Percentiles rank a stretch among this genome's conserved stretches.
These are phyloP conservation scores for Falco naumanni DNA, from an alignment of 2,797 vertebrate genomes.

Conservation along the genomic window DNA sequence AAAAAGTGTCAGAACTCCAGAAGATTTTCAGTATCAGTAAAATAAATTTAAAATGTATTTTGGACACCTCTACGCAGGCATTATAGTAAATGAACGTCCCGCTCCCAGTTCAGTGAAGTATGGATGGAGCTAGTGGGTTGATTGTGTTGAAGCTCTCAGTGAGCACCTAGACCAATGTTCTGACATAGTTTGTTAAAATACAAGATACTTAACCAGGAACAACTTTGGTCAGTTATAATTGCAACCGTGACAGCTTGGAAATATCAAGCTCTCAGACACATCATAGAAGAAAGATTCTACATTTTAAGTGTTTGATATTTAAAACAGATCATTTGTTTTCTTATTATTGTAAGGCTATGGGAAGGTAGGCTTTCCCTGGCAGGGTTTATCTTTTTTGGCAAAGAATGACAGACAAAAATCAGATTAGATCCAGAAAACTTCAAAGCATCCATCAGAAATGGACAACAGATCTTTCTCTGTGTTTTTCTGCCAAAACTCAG, in stretches of 20 bases:
- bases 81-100: neutral
- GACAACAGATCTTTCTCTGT: constrained; percentile 60
- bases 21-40: neutral
- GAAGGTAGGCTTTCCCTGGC: constrained; percentile 52
- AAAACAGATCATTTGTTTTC: constrained; percentile 57
- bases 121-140: neutral
- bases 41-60: neutral
- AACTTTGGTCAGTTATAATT: neutral
- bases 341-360: constrained; percentile 5
- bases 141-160: neutral
- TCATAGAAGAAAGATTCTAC: constrained; percentile 6
- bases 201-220: neutral
- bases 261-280: neutral
- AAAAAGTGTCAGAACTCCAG: neutral
- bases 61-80: neutral
- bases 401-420: constrained; percentile 57
- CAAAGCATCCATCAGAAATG: constrained; percentile 62
- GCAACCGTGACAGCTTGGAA: constrained; percentile 23
- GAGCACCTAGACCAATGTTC: neutral
- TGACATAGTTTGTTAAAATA: neutral
- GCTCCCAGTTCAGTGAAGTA: neutral
- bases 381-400: constrained; percentile 68
- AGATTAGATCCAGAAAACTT: constrained; percentile 69
- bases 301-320: constrained; percentile 42
- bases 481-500: constrained; percentile 59